These are phyloP conservation scores for Ellobius talpinus DNA, from an alignment of 2,113 vertebrate genomes.

Conservation along the genomic window DNA sequence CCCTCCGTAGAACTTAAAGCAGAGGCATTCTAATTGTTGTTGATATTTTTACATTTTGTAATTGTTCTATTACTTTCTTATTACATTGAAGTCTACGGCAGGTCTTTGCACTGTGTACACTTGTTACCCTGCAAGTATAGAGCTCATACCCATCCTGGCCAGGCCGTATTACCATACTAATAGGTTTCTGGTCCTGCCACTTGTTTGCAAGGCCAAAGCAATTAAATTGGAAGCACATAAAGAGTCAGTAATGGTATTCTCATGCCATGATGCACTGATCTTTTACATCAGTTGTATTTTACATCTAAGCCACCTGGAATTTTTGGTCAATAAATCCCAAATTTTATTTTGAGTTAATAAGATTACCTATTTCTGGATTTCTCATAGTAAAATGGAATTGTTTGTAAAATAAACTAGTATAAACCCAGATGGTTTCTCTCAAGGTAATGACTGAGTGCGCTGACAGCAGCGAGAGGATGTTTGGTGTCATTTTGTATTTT, in stretches of 20 bases:
- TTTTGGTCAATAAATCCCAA: slow-evolving; percentile 68
- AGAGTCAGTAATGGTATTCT: slow-evolving; percentile 76
- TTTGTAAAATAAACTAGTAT: slow-evolving; percentile 5
- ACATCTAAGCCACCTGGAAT: slow-evolving; percentile 57
- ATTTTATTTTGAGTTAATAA: slow-evolving; percentile 63
- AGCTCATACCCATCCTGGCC: slow-evolving; percentile 14
- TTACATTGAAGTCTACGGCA: slow-evolving; percentile 12
- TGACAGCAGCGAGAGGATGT: slow-evolving; percentile 15
- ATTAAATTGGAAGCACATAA: slow-evolving; percentile 79
- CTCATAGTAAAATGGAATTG: slow-evolving; percentile 23
- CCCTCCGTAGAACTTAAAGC: not conserved
- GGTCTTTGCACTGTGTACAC: slow-evolving; percentile 47
- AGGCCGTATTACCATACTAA: slow-evolving; percentile 77
- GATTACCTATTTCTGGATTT: slow-evolving; percentile 47
- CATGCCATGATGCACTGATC: slow-evolving; percentile 65
- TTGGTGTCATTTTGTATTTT: not conserved
- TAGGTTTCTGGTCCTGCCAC: slow-evolving; percentile 74
- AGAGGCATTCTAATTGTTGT: not conserved
- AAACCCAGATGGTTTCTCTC: not conserved
- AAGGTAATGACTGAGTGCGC: not conserved
- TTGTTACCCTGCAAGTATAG: slow-evolving; percentile 35
- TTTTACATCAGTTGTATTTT: slow-evolving; percentile 74
- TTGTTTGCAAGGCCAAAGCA: slow-evolving; percentile 78
- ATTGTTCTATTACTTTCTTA: slow-evolving; percentile 26
- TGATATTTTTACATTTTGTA: slow-evolving; percentile 12